Percentiles rank a stretch among this genome's conserved stretches.
These are phyloP conservation scores for Sorex maritimensis DNA, from an alignment of 2,797 vertebrate genomes.

Conservation along the genomic window DNA sequence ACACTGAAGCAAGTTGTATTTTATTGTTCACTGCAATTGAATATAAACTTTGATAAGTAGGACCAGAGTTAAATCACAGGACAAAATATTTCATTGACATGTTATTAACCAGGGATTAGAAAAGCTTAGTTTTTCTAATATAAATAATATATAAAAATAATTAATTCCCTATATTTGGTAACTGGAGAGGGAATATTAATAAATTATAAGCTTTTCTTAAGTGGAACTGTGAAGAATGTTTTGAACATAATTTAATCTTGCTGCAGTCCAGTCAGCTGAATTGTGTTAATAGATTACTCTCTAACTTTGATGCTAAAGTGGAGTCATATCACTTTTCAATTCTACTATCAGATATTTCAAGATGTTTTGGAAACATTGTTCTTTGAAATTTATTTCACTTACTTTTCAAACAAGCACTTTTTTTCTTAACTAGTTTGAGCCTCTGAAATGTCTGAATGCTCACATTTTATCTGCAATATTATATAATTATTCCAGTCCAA, in stretches of 20 bases:
- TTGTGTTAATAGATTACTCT: conserved; percentile 80
- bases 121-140: too few relatives aligned
- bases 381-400: conserved; percentile 80
- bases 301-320: conserved; percentile 77
- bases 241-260: conserved; percentile 62
- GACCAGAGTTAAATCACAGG: conserved; percentile 32
- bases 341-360: conserved; percentile 79
- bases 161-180: conserved; percentile 53
- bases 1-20: conserved; percentile 23
- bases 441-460: conserved; percentile 78
- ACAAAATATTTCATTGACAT: conserved; percentile 31
- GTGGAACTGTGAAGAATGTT: conserved; percentile 43
- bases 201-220: conserved; percentile 70
- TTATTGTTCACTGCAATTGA: not conserved
- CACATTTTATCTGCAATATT: conserved; percentile 71
- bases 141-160: not conserved
- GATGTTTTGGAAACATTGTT: conserved; percentile 80
- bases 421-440: conserved; percentile 46
- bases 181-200: conserved; percentile 56
- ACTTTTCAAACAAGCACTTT: conserved; percentile 38
- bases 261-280: conserved; percentile 73
- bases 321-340: conserved; percentile 82
- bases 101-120: not conserved
- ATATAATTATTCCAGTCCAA: conserved; percentile 69
- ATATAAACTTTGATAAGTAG: conserved; percentile 20